Evolutionary conservation across 1,140 invertebrate genomes (phyloP), one percentile per base, ranked within the genome.

Genomic region (Hyposmocoma kahamanoa): DNA sequence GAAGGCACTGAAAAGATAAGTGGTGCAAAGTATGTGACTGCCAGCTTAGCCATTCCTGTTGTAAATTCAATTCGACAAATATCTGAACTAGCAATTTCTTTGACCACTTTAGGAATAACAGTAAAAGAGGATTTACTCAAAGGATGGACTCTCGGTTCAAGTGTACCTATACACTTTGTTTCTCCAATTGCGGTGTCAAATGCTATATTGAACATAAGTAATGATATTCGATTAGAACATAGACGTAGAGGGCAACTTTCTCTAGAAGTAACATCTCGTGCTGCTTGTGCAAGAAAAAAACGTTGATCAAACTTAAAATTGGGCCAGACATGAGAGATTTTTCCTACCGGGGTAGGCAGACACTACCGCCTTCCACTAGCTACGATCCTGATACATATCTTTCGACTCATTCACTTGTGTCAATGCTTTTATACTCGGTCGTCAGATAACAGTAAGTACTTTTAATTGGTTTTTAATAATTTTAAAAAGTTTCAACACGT

Each of bases 61-160:
- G 17, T 51, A 51, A 70, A 54, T 42, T 62, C 67, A 56, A 11
- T 48, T 15, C 18, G 6, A 1, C 18, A 53, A 53, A 41, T 11
- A 53, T 11, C 19, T 9, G 51, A 53, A 32, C 20, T 43, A 42
- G 32, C 15, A 10, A 53, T 1, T 50, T 53, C 56, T 24, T 56
- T 20, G 9, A 64, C 54, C 22, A 15, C 20, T 44, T 43, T 63
- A 15, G 63, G 63, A 30, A 8, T 60, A 20, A 32, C 36, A 52
- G 49, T 67, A 19, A 15, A 63, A 38, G 46, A 58, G 30, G 43
- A 24, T 57, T 60, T 67, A 36, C 42, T 67, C 15, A 56, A 67
- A 5, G 22, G 22, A 47, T 78, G 45, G 76, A 80, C 45, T 68
- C 76, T 53, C 59, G 72, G 26, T 80, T 75, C 39, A 77, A 77